Percentiles rank a stretch among this genome's conserved stretches.
phyloP scores from a whole-genome alignment of 2,888 invertebrate species.

The Apamea crenata region DNA sequence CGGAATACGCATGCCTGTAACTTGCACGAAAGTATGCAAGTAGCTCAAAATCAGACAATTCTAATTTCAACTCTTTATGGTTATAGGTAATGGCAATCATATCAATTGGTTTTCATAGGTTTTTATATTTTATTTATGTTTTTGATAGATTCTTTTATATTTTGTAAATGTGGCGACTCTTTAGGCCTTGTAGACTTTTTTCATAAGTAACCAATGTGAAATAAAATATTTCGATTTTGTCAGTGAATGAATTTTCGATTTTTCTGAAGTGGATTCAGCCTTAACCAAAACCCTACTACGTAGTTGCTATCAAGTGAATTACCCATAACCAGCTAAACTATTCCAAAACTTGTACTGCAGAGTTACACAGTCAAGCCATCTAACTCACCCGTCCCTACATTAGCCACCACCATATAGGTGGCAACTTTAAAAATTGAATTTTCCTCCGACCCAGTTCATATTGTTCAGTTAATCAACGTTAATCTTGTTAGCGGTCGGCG shows the following conservation, averaged over 20 bases:
- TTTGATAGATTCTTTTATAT: no score
- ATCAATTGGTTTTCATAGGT: no score
- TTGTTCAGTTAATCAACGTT: slow-evolving; percentile 80
- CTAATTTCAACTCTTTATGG: no score
- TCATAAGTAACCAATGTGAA: no score
- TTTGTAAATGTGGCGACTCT: no score
- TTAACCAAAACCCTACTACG: not conserved
- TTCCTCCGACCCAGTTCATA: slow-evolving; percentile 77
- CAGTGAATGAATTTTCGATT: not conserved
- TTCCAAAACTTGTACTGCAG: slow-evolving; percentile 3
- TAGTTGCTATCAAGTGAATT: not conserved
- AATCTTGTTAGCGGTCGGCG: slow-evolving; percentile 75
- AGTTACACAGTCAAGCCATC: slow-evolving; percentile 12
- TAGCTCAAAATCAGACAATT: not conserved
- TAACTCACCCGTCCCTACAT: slow-evolving; percentile 56
- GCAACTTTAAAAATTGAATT: slow-evolving; percentile 78
- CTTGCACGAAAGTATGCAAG: not conserved
- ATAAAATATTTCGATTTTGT: no score
- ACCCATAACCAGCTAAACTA: not conserved
- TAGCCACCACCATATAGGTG: slow-evolving; percentile 53
- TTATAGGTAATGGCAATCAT: no score
- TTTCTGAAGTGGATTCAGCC: not conserved
- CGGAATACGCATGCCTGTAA: not conserved
- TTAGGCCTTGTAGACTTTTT: no score
- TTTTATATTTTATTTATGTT: no score